A percentile compares a stretch with the other conserved stretches of the same genome.
Evolutionary conservation across 2,797 vertebrate species (phyloP).

Genomic region (Tapirus indicus): DNA sequence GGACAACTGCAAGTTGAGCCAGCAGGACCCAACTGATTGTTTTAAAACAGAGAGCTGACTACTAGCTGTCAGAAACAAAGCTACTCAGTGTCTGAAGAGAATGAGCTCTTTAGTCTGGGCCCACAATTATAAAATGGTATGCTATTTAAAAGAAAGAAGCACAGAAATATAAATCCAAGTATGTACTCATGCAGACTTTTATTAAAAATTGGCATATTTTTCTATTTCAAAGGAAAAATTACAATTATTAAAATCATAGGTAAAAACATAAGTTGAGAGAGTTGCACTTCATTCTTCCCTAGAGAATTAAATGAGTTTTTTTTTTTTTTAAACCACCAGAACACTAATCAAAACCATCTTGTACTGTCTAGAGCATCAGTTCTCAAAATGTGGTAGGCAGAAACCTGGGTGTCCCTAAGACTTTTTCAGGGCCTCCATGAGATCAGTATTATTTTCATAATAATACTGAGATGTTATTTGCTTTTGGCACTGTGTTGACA

Average conservation of each 20-base stretch:
- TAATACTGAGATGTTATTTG: background rate
- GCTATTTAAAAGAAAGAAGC: conserved; percentile 74
- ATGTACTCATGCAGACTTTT: conserved; percentile 31
- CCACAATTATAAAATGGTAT: conserved; percentile 75
- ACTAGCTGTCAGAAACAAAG: conserved; percentile 83
- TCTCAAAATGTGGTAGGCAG: conserved; percentile 33
- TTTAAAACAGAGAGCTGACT: conserved; percentile 79
- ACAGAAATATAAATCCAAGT: conserved; percentile 69
- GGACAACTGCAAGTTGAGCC: conserved; percentile 78
- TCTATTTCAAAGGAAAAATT: conserved; percentile 64
- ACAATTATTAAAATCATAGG: conserved; percentile 44
- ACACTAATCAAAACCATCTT: background rate
- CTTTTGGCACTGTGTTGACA: background rate
- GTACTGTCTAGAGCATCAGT: background rate
- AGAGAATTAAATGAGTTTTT: background rate
- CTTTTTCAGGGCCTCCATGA: background rate
- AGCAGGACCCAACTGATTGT: conserved; percentile 73
- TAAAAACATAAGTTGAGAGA: conserved; percentile 46
- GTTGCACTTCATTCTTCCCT: conserved; percentile 16
- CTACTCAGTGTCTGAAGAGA: conserved; percentile 70
- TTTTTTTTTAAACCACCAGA: background rate
- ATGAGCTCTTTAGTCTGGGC: conserved; percentile 72
- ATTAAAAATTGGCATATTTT: conserved; percentile 54
- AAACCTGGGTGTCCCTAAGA: background rate
- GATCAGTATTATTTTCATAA: conserved; percentile 42